Evolutionary conservation across 2,113 vertebrate genomes (phyloP), one percentile per base, ranked within the genome.

Genomic region (Elachura formosa): DNA sequence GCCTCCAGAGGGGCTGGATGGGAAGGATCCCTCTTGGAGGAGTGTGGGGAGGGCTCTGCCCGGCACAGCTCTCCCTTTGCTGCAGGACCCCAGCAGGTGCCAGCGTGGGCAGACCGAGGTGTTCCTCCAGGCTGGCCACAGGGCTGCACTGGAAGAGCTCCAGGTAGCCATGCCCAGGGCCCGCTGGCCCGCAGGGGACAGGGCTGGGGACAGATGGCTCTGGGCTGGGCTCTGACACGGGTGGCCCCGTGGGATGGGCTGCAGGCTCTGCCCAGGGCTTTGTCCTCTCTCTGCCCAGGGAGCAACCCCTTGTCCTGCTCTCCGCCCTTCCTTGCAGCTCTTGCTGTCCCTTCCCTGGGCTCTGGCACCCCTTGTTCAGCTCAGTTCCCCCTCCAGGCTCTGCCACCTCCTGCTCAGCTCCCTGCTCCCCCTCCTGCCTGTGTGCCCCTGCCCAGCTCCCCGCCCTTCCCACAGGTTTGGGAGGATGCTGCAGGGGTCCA

Each of bases 41-140:
- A 55, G 4, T 9, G 11, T 40, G 49, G 34, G 26, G 5, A 7
- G 0, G 3, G 15, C 18, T 14, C 48, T 8, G 19, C 25, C 12
- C 22, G 51, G 40, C 14, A 12, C 63, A 33, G 28, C 28, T 20
- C 7, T 13, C 3, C 5, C 40, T 8, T 43, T 22, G 24, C 55
- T 0, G 0, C 93, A 97, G 29, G 98, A 98, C 75, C 83, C 87
- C 2, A 96, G 97, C 72, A 96, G 97, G 94, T 98, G 97, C 93
- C 91, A 93, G 92, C 98, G 98, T 45, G 98, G 98, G 62, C 98
- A 95, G 94, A 97, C 89, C 59, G 97, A 98, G 87, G 97, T 98
- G 16, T 98, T 98, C 61, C 97, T 98, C 80, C 86, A 96, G 25
- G 96, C 98, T 0, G 98, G 98, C 45, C 98, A 98, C 91, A 98